A percentile compares a stretch with the other conserved stretches of the same genome.
These are phyloP conservation scores for Wiebesia pumilae DNA, from an alignment of 1,140 invertebrate species.

Conservation along the genomic window DNA sequence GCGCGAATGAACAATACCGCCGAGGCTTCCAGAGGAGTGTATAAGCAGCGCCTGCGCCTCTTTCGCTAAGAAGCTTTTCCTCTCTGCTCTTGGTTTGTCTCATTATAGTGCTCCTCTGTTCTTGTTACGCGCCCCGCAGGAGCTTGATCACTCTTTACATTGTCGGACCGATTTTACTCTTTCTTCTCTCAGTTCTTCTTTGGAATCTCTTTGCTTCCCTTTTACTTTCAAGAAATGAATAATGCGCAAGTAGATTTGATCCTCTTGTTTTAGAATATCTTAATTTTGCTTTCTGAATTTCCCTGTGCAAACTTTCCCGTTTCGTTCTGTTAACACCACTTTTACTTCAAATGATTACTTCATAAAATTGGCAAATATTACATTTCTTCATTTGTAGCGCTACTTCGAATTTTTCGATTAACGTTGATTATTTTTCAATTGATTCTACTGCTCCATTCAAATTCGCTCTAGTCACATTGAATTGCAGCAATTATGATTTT, in stretches of 20 bases:
- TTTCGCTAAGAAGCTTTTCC: conserved; percentile 18
- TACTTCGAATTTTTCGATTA: neutral
- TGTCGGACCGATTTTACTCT: neutral
- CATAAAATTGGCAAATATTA: no score
- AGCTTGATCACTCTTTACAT: conserved; percentile 22
- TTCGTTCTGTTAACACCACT: no score
- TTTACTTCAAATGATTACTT: no score
- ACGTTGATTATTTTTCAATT: neutral
- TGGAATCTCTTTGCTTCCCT: neutral
- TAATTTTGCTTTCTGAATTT: neutral
- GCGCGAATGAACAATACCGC: conserved; percentile 18
- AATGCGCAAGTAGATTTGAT: neutral
- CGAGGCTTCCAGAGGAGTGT: neutral
- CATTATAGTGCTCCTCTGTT: neutral
- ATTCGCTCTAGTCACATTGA: neutral
- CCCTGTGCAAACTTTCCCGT: no score
- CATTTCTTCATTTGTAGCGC: neutral
- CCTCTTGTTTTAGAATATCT: neutral
- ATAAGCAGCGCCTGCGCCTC: neutral
- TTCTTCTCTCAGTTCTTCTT: neutral
- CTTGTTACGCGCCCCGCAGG: neutral
- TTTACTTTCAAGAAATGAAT: neutral
- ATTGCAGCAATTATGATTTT: neutral
- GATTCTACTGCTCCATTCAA: neutral
- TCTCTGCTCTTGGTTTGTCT: neutral